Percentiles rank a stretch among this genome's conserved stretches.
These are phyloP conservation scores for Pseudomyrmex pallidus DNA, from an alignment of 1,140 invertebrate genomes.

Conservation along the genomic window DNA sequence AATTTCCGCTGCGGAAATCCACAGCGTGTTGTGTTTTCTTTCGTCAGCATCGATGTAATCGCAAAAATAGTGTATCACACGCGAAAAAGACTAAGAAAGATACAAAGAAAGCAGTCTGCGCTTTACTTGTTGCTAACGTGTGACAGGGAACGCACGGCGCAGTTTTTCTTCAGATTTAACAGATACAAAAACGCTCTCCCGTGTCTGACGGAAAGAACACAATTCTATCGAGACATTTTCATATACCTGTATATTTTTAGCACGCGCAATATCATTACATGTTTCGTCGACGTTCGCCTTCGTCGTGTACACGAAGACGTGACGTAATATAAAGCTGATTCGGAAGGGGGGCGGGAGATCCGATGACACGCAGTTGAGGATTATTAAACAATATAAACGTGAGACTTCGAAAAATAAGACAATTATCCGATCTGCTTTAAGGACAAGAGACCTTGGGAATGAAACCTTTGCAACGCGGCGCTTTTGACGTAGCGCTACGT, in stretches of 20 bases:
- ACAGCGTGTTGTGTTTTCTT: background rate
- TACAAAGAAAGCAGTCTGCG: background rate
- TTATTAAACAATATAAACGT: constrained; percentile 10
- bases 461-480: background rate
- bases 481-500: background rate
- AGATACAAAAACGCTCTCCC: constrained; percentile 3
- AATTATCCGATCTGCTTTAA: constrained; percentile 4
- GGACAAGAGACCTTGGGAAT: background rate
- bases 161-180: constrained; percentile 28
- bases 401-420: background rate
- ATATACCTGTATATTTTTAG: background rate
- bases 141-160: background rate
- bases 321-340: background rate
- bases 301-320: background rate
- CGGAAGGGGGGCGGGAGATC: background rate
- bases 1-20: background rate
- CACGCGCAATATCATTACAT: background rate
- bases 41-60: constrained; percentile 11
- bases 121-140: constrained; percentile 32
- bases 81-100: background rate
- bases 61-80: background rate
- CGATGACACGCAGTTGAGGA: background rate
- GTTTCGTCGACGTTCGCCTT: background rate
- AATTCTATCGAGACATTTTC: constrained; percentile 33
- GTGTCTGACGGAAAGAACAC: constrained; percentile 12